Base-by-base conservation (phyloP, 2,797 vertebrate genomes). In the Danio aesculapii region DNA sequence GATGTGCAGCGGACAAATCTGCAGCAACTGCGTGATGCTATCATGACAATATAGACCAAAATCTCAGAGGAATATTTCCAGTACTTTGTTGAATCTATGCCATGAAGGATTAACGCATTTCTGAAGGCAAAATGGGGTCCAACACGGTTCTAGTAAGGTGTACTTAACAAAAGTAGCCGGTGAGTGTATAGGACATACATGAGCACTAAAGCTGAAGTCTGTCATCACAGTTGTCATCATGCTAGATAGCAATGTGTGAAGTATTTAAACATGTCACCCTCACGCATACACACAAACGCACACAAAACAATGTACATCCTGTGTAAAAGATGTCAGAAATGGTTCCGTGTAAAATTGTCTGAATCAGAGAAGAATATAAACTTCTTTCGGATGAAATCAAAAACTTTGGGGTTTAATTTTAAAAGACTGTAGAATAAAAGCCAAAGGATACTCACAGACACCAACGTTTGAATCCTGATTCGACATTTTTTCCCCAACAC, bases 161-260 rank as follows among this genome's bases (percentile, higher is more conserved):
- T 30, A 30, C 30, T 3, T 30, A 30, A 30, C 3, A 30, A n/a
- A 30, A 30, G 30, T 30, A 3, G 30, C 30, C 30, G 30, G 3
- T 30, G 3, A 30, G 47, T 53, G 8, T 53, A 53, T 53, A 53
- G 50, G 8, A 58, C n/a, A 66, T 44, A 12, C 69, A 49, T 53
- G 64, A 52, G 50, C 59, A 77, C 74, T 46, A 16, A 44, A 73
- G 69, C 21, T 46, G 7, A 61, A 55, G 43, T 62, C 19, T 81
- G 74, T 85, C 81, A 83, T 70, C 75, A 69, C 43, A 73, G 71
- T 84, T 86, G 79, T 86, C 82, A 86, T 57, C 43, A 72, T 84
- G 68, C 72, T 67, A 53, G 61, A 86, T 61, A 71, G 57, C 63
- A 77, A 84, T 58, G 83, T 66, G 64, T 61, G 74, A 47, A 53